These are phyloP conservation scores for Chelon labrosus DNA, from an alignment of 2,797 vertebrate genomes.

Conservation along the genomic window DNA sequence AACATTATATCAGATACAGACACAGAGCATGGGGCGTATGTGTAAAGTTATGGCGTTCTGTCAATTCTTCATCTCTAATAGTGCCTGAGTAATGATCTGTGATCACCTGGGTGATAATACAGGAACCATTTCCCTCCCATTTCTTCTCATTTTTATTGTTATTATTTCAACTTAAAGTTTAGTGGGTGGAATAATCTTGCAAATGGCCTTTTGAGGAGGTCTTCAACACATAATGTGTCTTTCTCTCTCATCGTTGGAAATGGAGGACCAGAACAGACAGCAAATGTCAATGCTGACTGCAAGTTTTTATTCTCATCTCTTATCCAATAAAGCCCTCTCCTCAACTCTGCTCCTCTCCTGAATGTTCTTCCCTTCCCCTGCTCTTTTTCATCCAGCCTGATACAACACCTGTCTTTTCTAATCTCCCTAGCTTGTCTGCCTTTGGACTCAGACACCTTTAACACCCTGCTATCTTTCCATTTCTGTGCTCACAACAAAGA, in stretches of 20 bases:
- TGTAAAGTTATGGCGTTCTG: slow-evolving; percentile 11
- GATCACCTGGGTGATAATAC: slow-evolving; percentile 22
- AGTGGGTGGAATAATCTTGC: slow-evolving; percentile 19
- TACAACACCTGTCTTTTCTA: slow-evolving; percentile 45
- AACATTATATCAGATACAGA: slow-evolving; percentile 60
- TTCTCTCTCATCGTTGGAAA: slow-evolving; percentile 14
- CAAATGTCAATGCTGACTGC: slow-evolving; percentile 8
- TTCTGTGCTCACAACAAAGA: slow-evolving; percentile 10
- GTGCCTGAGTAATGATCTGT: slow-evolving; percentile 35
- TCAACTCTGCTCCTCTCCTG: slow-evolving; percentile 18
- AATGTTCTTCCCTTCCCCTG: slow-evolving; percentile 41
- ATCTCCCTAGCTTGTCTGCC: slow-evolving; percentile 25
- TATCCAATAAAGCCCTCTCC: slow-evolving; percentile 34
- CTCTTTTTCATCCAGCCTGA: slow-evolving; percentile 41
- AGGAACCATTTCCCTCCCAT: slow-evolving; percentile 17
- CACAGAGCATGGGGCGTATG: slow-evolving; percentile 11
- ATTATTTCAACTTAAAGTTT: slow-evolving; percentile 26
- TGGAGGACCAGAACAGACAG: slow-evolving; percentile 17
- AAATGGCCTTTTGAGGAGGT: slow-evolving; percentile 34
- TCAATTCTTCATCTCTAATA: slow-evolving; percentile 17
- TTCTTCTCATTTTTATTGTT: slow-evolving; percentile 17
- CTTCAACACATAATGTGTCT: neutral
- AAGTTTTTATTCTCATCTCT: slow-evolving; percentile 29
- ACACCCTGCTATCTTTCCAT: slow-evolving; percentile 9
- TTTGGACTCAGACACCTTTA: slow-evolving; percentile 32